Conservation (phyloP, 2,797 vertebrate genomes). For the Neosilurus mollespiculum region DNA sequence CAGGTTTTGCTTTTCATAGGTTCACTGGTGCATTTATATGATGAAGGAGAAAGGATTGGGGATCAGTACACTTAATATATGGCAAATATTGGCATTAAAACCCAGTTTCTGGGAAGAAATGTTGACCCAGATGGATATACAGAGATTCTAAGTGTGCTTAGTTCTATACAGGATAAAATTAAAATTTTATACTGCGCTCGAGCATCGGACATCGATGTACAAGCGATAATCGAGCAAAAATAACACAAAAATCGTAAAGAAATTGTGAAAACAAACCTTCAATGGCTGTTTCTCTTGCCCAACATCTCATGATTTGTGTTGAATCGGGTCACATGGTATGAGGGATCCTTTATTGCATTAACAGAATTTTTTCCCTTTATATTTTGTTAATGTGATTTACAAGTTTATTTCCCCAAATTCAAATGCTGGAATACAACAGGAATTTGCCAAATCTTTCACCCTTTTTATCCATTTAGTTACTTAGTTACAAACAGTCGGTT, state of each 20-base stretch:
- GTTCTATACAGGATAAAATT: conserved; percentile 11
- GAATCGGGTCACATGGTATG: too few relatives aligned
- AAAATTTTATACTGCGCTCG: neutral
- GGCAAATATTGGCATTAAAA: conserved; percentile 5
- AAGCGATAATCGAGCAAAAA: too few relatives aligned
- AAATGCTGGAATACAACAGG: too few relatives aligned
- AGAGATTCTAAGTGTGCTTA: neutral
- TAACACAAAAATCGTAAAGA: too few relatives aligned
- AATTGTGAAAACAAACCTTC: too few relatives aligned
- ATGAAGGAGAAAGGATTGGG: neutral
- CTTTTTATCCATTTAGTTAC: neutral
- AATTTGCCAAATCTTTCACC: neutral
- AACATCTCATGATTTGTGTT: too few relatives aligned
- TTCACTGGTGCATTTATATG: neutral
- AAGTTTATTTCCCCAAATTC: too few relatives aligned
- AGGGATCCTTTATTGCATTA: too few relatives aligned
- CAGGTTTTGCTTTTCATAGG: neutral
- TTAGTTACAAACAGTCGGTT: neutral
- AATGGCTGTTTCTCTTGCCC: too few relatives aligned
- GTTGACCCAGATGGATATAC: conserved; percentile 1
- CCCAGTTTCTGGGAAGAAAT: neutral
- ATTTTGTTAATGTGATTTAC: too few relatives aligned
- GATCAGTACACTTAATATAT: conserved; percentile 19
- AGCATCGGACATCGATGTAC: too few relatives aligned
- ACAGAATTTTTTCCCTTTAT: too few relatives aligned